These are phyloP conservation scores for Argyrosomus japonicus DNA, from an alignment of 2,113 vertebrate species.

Conservation along the genomic window DNA sequence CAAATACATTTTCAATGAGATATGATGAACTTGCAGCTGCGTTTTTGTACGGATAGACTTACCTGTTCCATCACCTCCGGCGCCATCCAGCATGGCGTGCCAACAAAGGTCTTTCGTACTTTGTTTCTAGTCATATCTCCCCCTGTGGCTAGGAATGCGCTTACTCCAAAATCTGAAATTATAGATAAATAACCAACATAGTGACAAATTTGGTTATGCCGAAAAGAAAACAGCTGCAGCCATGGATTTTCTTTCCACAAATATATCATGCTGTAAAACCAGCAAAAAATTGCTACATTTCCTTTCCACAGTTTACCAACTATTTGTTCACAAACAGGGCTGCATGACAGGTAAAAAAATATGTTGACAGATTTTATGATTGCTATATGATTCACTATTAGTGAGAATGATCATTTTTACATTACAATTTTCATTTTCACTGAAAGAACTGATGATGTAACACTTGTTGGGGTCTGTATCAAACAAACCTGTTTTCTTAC, in stretches of 20 bases:
- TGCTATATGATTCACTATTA: too few relatives aligned
- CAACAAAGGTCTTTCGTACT: slow-evolving; percentile 99
- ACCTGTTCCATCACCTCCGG: slow-evolving; percentile 99
- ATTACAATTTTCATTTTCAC: too few relatives aligned
- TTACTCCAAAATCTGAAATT: slow-evolving; percentile 96
- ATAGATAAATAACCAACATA: background rate
- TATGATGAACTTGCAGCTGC: background rate
- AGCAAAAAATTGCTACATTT: too few relatives aligned
- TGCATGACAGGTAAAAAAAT: too few relatives aligned
- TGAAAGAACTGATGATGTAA: too few relatives aligned
- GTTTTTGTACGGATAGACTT: slow-evolving; percentile 30
- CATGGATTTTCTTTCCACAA: too few relatives aligned
- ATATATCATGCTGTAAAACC: background rate
- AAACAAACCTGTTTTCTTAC: too few relatives aligned
- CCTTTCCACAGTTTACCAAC: too few relatives aligned
- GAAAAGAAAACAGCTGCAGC: background rate
- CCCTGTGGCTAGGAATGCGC: slow-evolving; percentile 95
- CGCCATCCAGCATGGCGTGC: slow-evolving; percentile 99
- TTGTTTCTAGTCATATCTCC: slow-evolving; percentile 98
- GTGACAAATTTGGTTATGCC: background rate
- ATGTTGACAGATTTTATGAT: too few relatives aligned
- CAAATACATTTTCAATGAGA: slow-evolving; percentile 1
- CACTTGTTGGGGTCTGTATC: too few relatives aligned
- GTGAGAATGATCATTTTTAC: too few relatives aligned
- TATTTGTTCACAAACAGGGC: too few relatives aligned